A percentile compares a stretch with the other conserved stretches of the same genome.
Evolutionary conservation across 1,140 invertebrate species (phyloP).

Genomic region (Dermatophagoides farinae): DNA sequence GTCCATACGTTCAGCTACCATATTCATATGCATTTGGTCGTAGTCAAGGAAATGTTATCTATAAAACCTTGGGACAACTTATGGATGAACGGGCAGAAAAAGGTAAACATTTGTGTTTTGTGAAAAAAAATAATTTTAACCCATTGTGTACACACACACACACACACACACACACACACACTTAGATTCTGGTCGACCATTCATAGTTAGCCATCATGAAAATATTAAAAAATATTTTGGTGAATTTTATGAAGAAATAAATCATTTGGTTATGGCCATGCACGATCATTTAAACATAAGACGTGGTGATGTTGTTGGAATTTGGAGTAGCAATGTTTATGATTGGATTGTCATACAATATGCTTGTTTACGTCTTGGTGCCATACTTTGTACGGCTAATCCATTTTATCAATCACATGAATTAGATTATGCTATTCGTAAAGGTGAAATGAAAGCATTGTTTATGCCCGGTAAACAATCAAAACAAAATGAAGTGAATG

Average conservation of each 20-base stretch:
- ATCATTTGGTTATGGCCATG: slow-evolving; percentile 6
- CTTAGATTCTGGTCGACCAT: neutral
- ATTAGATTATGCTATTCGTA: slow-evolving; percentile 12
- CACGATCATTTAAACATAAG: neutral
- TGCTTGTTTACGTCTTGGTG: slow-evolving; percentile 14
- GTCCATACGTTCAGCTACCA: neutral
- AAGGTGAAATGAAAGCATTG: slow-evolving; percentile 31
- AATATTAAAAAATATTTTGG: slow-evolving; percentile 12
- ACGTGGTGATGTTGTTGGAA: slow-evolving; percentile 13
- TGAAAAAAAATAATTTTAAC: neutral
- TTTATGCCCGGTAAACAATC: slow-evolving; percentile 24
- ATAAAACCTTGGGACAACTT: slow-evolving; percentile 7
- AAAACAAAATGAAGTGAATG: neutral
- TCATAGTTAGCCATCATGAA: slow-evolving; percentile 12
- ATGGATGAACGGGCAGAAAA: slow-evolving; percentile 1
- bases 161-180: too few species aligned
- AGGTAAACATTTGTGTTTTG: neutral
- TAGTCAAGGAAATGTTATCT: neutral
- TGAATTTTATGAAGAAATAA: slow-evolving; percentile 14
- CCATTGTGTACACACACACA: too few species aligned
- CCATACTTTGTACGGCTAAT: slow-evolving; percentile 15
- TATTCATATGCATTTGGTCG: slow-evolving; percentile 14
- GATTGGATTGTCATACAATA: slow-evolving; percentile 12
- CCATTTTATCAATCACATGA: slow-evolving; percentile 13
- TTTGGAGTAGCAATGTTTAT: slow-evolving; percentile 14